Percentiles rank a stretch among this genome's conserved stretches.
Conservation (phyloP, 2,888 invertebrate species). For the Electrophaes corylata region DNA sequence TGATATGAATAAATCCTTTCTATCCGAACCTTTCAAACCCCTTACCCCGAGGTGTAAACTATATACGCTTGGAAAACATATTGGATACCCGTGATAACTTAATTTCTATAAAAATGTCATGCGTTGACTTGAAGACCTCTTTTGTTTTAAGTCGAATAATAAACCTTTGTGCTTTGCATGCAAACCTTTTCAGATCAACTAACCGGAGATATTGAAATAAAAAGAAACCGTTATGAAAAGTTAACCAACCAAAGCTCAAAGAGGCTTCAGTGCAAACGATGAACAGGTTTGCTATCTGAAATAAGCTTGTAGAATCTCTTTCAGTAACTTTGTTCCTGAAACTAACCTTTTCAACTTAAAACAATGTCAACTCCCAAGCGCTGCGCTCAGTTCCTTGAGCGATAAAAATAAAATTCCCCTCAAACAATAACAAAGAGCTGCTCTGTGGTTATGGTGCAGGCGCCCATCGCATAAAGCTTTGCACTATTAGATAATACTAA, state of each 20-base stretch:
- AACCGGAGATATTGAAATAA: background rate
- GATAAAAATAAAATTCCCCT: slow-evolving; percentile 51
- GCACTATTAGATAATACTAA: background rate
- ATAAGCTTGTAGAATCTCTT: slow-evolving; percentile 31
- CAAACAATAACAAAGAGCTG: slow-evolving; percentile 53
- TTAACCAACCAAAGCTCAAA: slow-evolving; percentile 9
- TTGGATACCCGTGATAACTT: no score
- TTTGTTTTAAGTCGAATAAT: no score
- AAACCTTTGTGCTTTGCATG: no score
- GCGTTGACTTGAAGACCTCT: no score
- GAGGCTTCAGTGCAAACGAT: slow-evolving; percentile 5
- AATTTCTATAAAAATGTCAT: no score
- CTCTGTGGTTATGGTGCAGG: slow-evolving; percentile 26
- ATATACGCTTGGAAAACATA: no score
- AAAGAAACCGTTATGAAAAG: background rate
- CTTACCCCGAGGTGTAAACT: no score
- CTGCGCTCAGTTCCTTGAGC: slow-evolving; percentile 37
- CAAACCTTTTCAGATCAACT: no score
- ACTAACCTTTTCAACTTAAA: slow-evolving; percentile 39
- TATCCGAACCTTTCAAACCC: background rate
- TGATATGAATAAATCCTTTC: background rate
- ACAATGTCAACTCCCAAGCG: slow-evolving; percentile 35
- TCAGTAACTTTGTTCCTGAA: slow-evolving; percentile 33
- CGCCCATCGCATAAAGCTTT: slow-evolving; percentile 2
- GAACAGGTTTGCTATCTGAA: slow-evolving; percentile 16